phyloP scores from a whole-genome alignment of 2,888 invertebrate genomes.

The Cepaea hortensis region DNA sequence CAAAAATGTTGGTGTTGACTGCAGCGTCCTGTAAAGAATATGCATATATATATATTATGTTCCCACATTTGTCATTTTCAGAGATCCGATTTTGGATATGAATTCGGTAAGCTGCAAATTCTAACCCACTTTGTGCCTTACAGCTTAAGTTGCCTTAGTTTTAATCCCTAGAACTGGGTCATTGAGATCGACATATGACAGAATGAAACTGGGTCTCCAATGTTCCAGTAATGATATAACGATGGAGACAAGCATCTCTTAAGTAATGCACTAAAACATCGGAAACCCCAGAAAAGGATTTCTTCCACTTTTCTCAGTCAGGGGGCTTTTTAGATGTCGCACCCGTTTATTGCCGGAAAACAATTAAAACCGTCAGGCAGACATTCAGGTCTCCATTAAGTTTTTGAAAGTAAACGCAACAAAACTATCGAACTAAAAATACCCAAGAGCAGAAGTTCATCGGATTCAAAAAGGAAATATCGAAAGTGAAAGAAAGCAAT shows the following conservation, averaged over 20 bases:
- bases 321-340: background rate
- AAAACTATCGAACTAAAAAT: constrained; percentile 1
- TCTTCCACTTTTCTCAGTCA: background rate
- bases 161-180: too few species aligned
- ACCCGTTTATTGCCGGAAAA: constrained; percentile 2
- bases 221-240: too few species aligned
- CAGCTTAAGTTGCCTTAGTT: too few species aligned
- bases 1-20: too few species aligned
- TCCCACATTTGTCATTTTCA: too few species aligned
- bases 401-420: constrained; percentile 17
- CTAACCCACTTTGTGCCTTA: too few species aligned
- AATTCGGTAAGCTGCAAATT: too few species aligned
- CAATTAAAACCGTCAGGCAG: constrained; percentile 14
- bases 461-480: background rate
- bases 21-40: too few species aligned
- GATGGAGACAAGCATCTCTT: background rate
- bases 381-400: constrained; percentile 1
- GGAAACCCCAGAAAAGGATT: constrained; percentile 5
- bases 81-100: too few species aligned
- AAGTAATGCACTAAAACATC: background rate
- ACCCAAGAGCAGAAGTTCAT: background rate
- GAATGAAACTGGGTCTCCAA: too few species aligned
- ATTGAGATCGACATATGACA: too few species aligned
- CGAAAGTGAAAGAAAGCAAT: constrained; percentile 2
- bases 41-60: too few species aligned